Base-by-base conservation (phyloP, 1,140 invertebrate species). In the Bombus waltoni region DNA sequence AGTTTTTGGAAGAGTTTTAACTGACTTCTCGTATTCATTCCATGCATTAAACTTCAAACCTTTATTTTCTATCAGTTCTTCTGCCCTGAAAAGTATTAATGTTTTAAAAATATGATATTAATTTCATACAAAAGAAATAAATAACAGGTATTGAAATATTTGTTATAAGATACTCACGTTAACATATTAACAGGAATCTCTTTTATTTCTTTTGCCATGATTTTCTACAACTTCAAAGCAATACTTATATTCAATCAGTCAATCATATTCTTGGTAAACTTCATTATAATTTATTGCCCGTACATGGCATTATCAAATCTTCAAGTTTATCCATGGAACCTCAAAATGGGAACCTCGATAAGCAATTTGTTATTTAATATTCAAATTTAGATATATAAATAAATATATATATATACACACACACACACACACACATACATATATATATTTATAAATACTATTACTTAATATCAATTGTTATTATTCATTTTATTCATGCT, bases 51-150 rank as follows among this genome's bases (percentile, higher is more conserved):
- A 92, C 87, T 94, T 96, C 38, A 96, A 96, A 47, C 95, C 95
- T 83, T 94, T 96, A 87, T 95, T 95, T 73, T 92, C 88, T 59
- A 96, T 93, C 35, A 96, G 89, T 79, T 96, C 94, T 79, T 94
- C 89, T 18, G 96, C 96, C n/a, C 96, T 97, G 81, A 76, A 86
- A 92, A 90, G 82, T 72, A 88, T 80, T 13, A n/a, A 68, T 35
- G 53, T 9, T 73, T 68, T 40, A 5, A 47, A 72, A 38, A 42
- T 53, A 40, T 38, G 25, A 15, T 28, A 10, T 32, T n/a, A 77
- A 65, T 8, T 40, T 74, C 3, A 22, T 6, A 28, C 1, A 25
- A 62, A 44, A 13, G 15, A 28, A 83, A 59, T 32, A 35, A 57
- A 32, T 75, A 62, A 9, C 18, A 42, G 15, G 47, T 83, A 77